These are phyloP conservation scores for Microcebus lehilahytsara DNA, from an alignment of 2,113 vertebrate genomes.

Conservation along the genomic window DNA sequence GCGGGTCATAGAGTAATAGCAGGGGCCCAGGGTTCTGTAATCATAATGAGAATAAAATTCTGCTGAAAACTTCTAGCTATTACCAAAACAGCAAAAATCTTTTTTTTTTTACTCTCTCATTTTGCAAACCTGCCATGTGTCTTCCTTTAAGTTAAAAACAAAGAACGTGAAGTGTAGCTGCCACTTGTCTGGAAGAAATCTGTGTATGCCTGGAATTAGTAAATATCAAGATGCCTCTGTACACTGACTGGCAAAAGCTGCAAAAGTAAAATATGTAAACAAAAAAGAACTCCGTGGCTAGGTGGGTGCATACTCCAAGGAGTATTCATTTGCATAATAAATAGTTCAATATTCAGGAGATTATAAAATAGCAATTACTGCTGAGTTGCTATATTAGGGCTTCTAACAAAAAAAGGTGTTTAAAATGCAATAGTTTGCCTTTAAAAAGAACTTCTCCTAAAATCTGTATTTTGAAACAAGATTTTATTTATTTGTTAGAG, in stretches of 20 bases:
- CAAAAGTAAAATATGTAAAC: slow-evolving; percentile 58
- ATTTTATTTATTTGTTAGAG: slow-evolving; percentile 61
- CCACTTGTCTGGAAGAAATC: slow-evolving; percentile 34
- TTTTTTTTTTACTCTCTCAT: neutral
- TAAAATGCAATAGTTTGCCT: slow-evolving; percentile 25
- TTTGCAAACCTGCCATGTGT: slow-evolving; percentile 30
- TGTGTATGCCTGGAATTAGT: slow-evolving; percentile 19
- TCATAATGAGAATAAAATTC: neutral
- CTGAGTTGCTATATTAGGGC: slow-evolving; percentile 43
- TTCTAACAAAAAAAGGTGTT: slow-evolving; percentile 58
- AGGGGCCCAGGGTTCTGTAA: neutral
- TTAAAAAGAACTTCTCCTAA: slow-evolving; percentile 58
- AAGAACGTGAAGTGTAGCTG: slow-evolving; percentile 54
- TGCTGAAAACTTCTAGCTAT: slow-evolving; percentile 25
- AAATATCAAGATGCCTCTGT: slow-evolving; percentile 66
- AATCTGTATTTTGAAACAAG: slow-evolving; percentile 61
- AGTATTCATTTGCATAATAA: slow-evolving; percentile 68
- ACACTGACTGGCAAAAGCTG: slow-evolving; percentile 52
- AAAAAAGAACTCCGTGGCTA: slow-evolving; percentile 55
- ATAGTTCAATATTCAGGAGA: slow-evolving; percentile 68
- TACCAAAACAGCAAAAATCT: neutral
- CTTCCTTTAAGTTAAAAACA: slow-evolving; percentile 64
- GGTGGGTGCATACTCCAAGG: slow-evolving; percentile 44
- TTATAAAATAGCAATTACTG: slow-evolving; percentile 75
- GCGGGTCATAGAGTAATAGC: neutral